phyloP scores from a whole-genome alignment of 2,113 vertebrate species.

The Garra rufa region DNA sequence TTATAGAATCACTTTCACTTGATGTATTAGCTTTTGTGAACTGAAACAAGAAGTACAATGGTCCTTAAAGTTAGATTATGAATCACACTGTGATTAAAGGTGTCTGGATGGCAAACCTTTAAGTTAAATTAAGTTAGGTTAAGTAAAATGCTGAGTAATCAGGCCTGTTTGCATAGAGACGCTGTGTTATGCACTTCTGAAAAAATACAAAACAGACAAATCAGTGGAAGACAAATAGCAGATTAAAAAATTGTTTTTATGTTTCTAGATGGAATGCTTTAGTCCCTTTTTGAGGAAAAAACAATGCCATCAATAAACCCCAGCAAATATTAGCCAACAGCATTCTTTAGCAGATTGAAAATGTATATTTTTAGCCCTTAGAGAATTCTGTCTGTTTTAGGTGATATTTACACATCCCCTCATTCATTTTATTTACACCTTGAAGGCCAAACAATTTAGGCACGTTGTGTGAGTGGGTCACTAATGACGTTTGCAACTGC shows the following conservation, averaged over 20 bases:
- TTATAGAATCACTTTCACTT: slow-evolving; percentile 4
- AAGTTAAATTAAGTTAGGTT: background rate
- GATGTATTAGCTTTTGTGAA: background rate
- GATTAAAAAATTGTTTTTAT: too few species aligned
- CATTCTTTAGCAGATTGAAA: background rate
- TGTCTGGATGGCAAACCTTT: too few species aligned
- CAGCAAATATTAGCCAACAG: background rate
- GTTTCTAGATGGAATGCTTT: background rate
- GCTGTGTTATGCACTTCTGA: too few species aligned
- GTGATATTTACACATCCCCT: slow-evolving; percentile 7
- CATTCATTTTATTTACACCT: background rate
- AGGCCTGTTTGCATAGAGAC: background rate
- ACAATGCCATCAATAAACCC: background rate
- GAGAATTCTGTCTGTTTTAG: background rate
- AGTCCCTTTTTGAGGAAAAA: background rate
- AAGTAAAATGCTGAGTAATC: background rate
- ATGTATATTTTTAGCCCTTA: background rate
- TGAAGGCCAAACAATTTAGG: background rate
- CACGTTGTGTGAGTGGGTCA: slow-evolving; percentile 5
- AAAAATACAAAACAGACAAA: too few species aligned
- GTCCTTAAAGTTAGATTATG: slow-evolving; percentile 9
- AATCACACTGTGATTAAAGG: background rate
- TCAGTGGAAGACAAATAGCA: too few species aligned
- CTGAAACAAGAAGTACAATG: slow-evolving; percentile 2
- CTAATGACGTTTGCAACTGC: slow-evolving; percentile 18